Percentiles rank a stretch among this genome's conserved stretches.
phyloP scores from a whole-genome alignment of 2,888 invertebrate genomes.

The Cerastis rubricosa region DNA sequence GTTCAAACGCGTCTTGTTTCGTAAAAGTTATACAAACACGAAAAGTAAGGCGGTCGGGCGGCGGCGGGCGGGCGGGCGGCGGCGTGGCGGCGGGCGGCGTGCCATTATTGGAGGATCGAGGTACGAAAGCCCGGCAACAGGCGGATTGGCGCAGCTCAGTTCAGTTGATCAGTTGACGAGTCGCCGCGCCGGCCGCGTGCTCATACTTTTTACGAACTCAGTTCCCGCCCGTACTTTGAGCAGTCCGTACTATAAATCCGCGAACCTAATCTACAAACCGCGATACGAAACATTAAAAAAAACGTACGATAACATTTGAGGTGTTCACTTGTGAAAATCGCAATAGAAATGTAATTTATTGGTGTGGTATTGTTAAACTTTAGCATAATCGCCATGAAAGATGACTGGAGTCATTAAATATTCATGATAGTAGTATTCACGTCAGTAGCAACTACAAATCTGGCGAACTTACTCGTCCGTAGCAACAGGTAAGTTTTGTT shows the following conservation, averaged over 20 bases:
- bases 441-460: constrained; percentile 67
- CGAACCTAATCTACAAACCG: constrained; percentile 25
- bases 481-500: constrained; percentile 84
- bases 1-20: constrained; percentile 9
- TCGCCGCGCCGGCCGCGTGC: constrained; percentile 63
- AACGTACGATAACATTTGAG: constrained; percentile 35
- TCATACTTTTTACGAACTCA: constrained; percentile 62
- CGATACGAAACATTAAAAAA: constrained; percentile 41
- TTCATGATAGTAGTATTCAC: constrained; percentile 78
- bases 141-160: constrained; percentile 67
- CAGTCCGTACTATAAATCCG: constrained; percentile 49
- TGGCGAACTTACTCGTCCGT: constrained; percentile 72
- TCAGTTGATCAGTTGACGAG: constrained; percentile 71
- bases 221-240: constrained; percentile 65
- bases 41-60: constrained; percentile 32
- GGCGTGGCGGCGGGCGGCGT: constrained; percentile 44
- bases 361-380: constrained; percentile 70
- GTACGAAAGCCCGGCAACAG: constrained; percentile 79
- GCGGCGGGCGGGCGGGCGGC: constrained; percentile 28
- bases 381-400: constrained; percentile 72
- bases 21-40: constrained; percentile 62
- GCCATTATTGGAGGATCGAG: constrained; percentile 71
- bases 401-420: constrained; percentile 78
- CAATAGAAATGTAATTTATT: constrained; percentile 70
- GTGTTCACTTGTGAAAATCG: constrained; percentile 72